Evolutionary conservation across 2,113 vertebrate genomes (phyloP).

Genomic region (Hiodon alosoides): DNA sequence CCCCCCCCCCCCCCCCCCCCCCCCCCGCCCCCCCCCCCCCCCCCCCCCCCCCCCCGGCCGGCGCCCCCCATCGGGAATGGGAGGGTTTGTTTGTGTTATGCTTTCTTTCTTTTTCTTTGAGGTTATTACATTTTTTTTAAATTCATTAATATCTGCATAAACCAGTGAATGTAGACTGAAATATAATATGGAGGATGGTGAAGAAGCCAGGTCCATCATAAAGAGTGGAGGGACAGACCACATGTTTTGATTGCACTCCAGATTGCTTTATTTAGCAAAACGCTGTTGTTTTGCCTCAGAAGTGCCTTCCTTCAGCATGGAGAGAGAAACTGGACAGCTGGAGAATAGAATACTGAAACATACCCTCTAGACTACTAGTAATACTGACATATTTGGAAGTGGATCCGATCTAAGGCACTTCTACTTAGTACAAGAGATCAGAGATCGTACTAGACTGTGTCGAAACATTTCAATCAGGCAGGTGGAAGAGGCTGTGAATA

Average conservation of each 20-base stretch:
- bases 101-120: too few relatives aligned
- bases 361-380: slow-evolving; percentile 24
- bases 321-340: slow-evolving; percentile 27
- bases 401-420: slow-evolving; percentile 36
- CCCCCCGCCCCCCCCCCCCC: too few relatives aligned
- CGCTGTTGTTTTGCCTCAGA: slow-evolving; percentile 43
- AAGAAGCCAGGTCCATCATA: slow-evolving; percentile 10
- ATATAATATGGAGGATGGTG: background rate
- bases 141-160: background rate
- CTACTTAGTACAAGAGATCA: slow-evolving; percentile 9
- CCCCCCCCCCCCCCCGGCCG: too few relatives aligned
- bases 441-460: too few relatives aligned
- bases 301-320: slow-evolving; percentile 53
- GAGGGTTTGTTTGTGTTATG: too few relatives aligned
- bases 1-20: too few relatives aligned
- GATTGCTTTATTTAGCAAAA: slow-evolving; percentile 32
- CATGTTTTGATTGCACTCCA: slow-evolving; percentile 40
- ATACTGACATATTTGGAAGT: slow-evolving; percentile 41
- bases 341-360: slow-evolving; percentile 33
- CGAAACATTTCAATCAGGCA: too few relatives aligned
- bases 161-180: background rate
- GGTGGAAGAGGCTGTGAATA: background rate
- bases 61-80: too few relatives aligned
- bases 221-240: slow-evolving; percentile 22
- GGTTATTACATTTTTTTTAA: background rate